Evolutionary conservation across 2,888 invertebrate genomes (phyloP).

Genomic region (Tridacna gigas): DNA sequence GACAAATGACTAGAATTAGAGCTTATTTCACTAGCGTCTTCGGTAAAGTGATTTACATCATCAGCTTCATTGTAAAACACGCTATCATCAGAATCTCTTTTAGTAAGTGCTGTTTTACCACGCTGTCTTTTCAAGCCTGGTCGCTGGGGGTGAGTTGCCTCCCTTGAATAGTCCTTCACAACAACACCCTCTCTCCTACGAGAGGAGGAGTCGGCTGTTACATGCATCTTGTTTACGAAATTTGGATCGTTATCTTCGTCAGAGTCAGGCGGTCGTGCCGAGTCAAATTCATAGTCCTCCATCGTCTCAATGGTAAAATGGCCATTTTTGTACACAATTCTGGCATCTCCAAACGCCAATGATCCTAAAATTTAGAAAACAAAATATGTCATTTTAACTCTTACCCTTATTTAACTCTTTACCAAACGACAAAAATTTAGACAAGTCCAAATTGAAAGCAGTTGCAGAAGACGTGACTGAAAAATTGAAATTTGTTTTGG

Average conservation of each 20-base stretch:
- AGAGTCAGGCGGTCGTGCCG: conserved; percentile 28
- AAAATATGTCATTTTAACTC: no score
- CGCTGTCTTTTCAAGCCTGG: conserved; percentile 53
- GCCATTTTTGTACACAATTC: conserved; percentile 71
- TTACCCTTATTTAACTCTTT: no score
- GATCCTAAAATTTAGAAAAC: conserved; percentile 52
- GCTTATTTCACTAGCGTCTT: conserved; percentile 21
- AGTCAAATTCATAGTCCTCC: conserved; percentile 56
- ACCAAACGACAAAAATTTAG: no score
- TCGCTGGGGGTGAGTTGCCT: conserved; percentile 36
- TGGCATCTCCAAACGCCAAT: conserved; percentile 63
- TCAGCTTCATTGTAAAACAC: conserved; percentile 50
- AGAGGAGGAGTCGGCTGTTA: conserved; percentile 20
- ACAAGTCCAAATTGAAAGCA: neutral
- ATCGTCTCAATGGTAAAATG: conserved; percentile 72
- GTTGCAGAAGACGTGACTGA: neutral
- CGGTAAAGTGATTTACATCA: conserved; percentile 31
- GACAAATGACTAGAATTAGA: conserved; percentile 52
- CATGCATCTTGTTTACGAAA: conserved; percentile 43
- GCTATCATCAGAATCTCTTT: conserved; percentile 45
- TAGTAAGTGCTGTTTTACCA: conserved; percentile 50
- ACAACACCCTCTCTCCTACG: neutral
- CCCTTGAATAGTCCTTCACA: conserved; percentile 37
- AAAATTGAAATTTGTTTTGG: no score
- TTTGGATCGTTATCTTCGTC: conserved; percentile 17